Conservation (phyloP, 2,113 vertebrate species). For the Elachura formosa region DNA sequence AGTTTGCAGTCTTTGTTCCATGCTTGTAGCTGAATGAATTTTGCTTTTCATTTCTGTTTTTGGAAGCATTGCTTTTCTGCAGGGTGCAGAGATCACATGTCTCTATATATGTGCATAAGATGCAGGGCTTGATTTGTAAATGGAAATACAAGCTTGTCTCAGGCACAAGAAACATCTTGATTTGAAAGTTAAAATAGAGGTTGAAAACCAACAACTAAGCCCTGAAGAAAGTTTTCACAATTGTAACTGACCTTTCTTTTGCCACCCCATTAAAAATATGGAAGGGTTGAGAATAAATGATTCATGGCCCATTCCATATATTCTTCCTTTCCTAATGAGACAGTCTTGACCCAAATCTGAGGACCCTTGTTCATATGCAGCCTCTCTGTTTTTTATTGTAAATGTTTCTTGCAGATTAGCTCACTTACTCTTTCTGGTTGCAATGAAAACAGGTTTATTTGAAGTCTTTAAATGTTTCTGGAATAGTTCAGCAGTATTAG, state of each 20-base stretch:
- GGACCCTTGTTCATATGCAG: neutral
- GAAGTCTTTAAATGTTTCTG: neutral
- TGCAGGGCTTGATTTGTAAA: neutral
- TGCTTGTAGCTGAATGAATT: conserved; percentile 47
- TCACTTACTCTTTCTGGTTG: neutral
- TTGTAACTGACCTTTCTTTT: neutral
- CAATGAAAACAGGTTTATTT: neutral
- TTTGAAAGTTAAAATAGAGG: neutral
- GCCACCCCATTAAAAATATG: neutral
- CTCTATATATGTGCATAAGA: neutral
- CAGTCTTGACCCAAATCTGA: neutral
- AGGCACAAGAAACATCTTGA: neutral
- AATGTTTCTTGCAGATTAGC: neutral
- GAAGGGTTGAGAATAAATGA: neutral
- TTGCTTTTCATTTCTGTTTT: conserved; percentile 50
- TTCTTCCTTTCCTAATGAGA: neutral
- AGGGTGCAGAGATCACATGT: conserved; percentile 35
- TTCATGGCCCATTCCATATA: neutral
- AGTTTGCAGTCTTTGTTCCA: conserved; percentile 39
- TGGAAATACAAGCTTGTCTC: neutral
- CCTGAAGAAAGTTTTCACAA: neutral
- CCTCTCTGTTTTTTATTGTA: neutral
- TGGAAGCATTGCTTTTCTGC: conserved; percentile 26
- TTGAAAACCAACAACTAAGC: neutral
- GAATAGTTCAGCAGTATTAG: neutral